Base-by-base conservation (phyloP, 2,888 invertebrate genomes). In the Andrena hattorfiana region DNA sequence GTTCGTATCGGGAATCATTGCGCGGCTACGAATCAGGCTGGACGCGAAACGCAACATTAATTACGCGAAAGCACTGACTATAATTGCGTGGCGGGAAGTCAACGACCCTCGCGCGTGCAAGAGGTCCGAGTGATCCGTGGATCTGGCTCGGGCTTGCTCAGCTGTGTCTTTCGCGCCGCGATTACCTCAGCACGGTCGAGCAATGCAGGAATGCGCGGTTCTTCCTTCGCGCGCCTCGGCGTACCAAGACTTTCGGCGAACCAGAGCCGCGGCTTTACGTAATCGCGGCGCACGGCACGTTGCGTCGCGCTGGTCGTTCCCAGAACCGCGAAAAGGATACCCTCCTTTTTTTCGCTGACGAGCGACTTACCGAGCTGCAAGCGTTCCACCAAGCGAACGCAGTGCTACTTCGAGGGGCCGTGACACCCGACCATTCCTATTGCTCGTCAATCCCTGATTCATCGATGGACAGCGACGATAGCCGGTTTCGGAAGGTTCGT, bases 11-110 rank as follows among this genome's bases (percentile, higher is more conserved):
- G 77, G 63, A 83, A 77, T 74, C 67, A 62, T 70, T 48, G 74
- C 42, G 35, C 16, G 13, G 62, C 64, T 64, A 35, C 16, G 30
- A 66, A 77, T 77, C 54, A 16, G 20, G 35, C 13, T 32, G 30
- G 72, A 64, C 62, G 60, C 72, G 32, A 30, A 48, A 23, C 30
- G 48, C 54, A 51, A 64, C 26, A 62, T 78, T 84, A 86, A 87
- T 87, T 85, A 85, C 68, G 72, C 71, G 74, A 85, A 77, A 71
- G 69, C 71, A 78, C 59, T 68, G 87, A 77, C 74, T 85, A 42
- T 42, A 87, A 87, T 86, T 82, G 82, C 71, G 28, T 28, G n/a
- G 20, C 56, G 23, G 26, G 73, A 68, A 68, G 82, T 86, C 87
- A 80, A 81, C 72, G 86, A 87, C 85, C 83, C 67, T 80, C 68